phyloP scores from a whole-genome alignment of 2,888 invertebrate species.

The Aporophyla nigra region DNA sequence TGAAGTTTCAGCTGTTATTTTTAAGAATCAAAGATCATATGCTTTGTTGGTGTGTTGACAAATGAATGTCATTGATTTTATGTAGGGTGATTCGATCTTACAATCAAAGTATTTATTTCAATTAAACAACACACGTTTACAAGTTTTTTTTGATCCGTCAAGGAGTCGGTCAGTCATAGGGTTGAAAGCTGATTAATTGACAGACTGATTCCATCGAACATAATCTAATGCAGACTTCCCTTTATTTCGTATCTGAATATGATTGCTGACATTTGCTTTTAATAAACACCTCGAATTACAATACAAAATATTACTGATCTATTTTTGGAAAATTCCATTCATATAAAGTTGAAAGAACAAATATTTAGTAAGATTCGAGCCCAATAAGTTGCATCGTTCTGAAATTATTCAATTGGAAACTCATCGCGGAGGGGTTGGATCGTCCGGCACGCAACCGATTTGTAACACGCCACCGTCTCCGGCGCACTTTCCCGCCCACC shows the following conservation, averaged over 20 bases:
- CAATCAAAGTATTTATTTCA: neutral
- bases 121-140: neutral
- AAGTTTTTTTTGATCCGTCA: neutral
- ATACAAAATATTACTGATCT: neutral
- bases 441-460: slow-evolving; percentile 79
- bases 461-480: slow-evolving; percentile 77
- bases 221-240: neutral
- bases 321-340: neutral
- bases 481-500: slow-evolving; percentile 85
- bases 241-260: neutral
- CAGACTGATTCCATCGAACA: neutral
- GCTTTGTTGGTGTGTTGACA: neutral
- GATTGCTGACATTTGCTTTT: neutral
- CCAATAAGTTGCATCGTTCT: slow-evolving; percentile 71
- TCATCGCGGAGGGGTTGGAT: slow-evolving; percentile 76
- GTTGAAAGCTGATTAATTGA: neutral
- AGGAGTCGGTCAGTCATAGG: neutral
- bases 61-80: neutral
- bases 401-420: slow-evolving; percentile 85
- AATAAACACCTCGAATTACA: neutral
- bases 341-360: neutral
- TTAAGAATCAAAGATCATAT: neutral
- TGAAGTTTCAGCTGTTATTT: neutral
- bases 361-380: slow-evolving; percentile 46
- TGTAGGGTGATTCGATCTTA: neutral